phyloP scores from a whole-genome alignment of 2,113 vertebrate species.

The Cromileptes altivelis region DNA sequence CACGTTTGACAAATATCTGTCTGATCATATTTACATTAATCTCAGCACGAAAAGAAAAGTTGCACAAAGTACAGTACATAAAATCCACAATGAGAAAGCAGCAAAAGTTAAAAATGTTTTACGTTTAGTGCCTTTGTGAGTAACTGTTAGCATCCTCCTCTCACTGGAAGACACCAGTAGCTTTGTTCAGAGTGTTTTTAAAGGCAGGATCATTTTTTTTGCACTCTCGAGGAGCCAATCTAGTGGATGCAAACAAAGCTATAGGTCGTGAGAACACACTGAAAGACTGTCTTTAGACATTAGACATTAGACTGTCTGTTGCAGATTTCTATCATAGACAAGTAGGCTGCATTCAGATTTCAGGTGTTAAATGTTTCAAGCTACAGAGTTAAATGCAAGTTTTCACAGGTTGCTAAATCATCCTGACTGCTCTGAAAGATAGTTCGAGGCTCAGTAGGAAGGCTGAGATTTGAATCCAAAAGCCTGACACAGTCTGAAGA shows the following conservation, averaged over 20 bases:
- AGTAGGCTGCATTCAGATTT: not conserved
- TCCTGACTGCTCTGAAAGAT: slow-evolving; percentile 1
- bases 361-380: not conserved
- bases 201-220: not conserved
- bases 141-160: not conserved
- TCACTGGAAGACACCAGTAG: not conserved
- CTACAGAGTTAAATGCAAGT: slow-evolving; percentile 2
- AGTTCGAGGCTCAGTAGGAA: slow-evolving; percentile 8
- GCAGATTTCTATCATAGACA: not conserved
- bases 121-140: slow-evolving; percentile 1
- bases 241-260: not conserved
- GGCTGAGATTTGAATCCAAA: slow-evolving; percentile 28
- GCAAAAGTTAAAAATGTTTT: slow-evolving; percentile 2
- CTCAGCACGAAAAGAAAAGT: slow-evolving; percentile 14
- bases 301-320: not conserved
- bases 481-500: slow-evolving; percentile 7
- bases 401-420: not conserved
- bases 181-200: not conserved
- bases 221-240: not conserved
- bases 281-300: no score
- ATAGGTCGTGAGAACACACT: not conserved
- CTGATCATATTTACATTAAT: slow-evolving; percentile 42
- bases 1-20: slow-evolving; percentile 30
- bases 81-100: not conserved
- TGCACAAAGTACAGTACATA: not conserved